Evolutionary conservation across 1,140 invertebrate genomes (phyloP).

Genomic region (Arion vulgaris): DNA sequence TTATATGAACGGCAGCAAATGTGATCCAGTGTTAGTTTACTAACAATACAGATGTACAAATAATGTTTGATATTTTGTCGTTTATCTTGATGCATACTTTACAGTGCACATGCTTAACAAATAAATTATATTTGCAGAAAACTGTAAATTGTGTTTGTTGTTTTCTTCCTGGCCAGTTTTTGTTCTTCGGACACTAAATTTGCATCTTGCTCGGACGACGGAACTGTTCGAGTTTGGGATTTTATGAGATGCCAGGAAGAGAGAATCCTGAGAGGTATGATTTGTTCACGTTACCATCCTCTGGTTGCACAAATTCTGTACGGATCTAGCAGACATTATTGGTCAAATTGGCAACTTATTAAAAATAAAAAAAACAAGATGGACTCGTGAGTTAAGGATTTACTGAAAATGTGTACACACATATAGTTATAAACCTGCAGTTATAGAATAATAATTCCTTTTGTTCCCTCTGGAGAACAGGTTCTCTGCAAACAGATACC

Average conservation of each 20-base stretch:
- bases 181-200: slow-evolving; percentile 99
- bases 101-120: slow-evolving; percentile 15
- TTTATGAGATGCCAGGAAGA: slow-evolving; percentile 98
- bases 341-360: no score
- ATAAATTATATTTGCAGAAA: slow-evolving; percentile 37
- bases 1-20: no score
- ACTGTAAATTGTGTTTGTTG: slow-evolving; percentile 13
- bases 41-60: neutral
- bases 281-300: neutral
- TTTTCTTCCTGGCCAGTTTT: slow-evolving; percentile 82
- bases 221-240: slow-evolving; percentile 98
- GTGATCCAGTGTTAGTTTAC: no score
- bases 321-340: no score
- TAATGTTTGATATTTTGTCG: neutral
- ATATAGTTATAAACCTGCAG: no score
- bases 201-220: slow-evolving; percentile 99
- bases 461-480: no score
- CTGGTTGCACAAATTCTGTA: neutral
- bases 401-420: no score
- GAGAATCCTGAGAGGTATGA: slow-evolving; percentile 88
- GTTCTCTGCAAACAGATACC: no score
- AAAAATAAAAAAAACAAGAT: no score
- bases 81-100: neutral
- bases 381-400: no score
- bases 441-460: no score